Evolutionary conservation across 2,888 invertebrate species (phyloP).

Genomic region (Plebejus melissa): DNA sequence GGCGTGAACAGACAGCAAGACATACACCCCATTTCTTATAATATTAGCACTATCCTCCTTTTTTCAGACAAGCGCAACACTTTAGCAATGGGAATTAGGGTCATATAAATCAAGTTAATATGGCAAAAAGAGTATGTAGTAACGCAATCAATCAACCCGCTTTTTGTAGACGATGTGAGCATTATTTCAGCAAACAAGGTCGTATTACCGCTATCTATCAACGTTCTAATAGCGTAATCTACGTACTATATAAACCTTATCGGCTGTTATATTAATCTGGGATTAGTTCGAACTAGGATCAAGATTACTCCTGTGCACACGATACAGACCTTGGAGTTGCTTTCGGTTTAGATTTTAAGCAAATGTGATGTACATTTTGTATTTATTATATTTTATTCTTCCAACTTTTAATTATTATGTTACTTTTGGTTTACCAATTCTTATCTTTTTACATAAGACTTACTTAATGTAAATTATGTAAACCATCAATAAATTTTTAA

Average conservation of each 20-base stretch:
- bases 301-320: neutral
- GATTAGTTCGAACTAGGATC: constrained; percentile 9
- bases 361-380: neutral
- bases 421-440: too few species aligned
- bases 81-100: neutral
- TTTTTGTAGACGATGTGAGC: constrained; percentile 6
- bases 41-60: neutral
- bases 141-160: constrained; percentile 2
- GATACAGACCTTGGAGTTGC: neutral
- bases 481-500: too few species aligned
- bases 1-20: neutral
- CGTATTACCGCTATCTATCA: constrained; percentile 4
- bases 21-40: neutral
- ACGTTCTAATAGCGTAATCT: neutral
- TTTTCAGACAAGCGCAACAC: neutral
- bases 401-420: too few species aligned
- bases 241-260: constrained; percentile 11
- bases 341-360: neutral
- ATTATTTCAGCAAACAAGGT: constrained; percentile 10
- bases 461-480: too few species aligned
- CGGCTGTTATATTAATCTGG: neutral
- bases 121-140: neutral
- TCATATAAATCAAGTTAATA: neutral
- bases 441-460: too few species aligned
- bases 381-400: too few species aligned